phyloP scores from a whole-genome alignment of 2,797 vertebrate species.

The Microctenopoma stevenorrisi region DNA sequence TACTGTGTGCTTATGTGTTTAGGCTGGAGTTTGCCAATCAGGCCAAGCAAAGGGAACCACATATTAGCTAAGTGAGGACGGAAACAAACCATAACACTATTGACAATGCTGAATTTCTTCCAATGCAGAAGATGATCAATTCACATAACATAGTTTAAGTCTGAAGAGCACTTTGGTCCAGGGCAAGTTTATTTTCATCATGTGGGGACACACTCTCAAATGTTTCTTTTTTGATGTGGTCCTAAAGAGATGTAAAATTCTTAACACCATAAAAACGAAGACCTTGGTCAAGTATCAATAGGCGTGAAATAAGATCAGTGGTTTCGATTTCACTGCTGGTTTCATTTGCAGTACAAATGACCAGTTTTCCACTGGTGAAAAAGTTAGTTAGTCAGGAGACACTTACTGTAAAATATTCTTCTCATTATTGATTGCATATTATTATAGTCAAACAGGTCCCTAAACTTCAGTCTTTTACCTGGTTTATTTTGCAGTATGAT shows the following conservation, averaged over 20 bases:
- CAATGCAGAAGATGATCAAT: no score
- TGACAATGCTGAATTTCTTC: background rate
- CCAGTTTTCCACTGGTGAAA: background rate
- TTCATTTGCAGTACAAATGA: background rate
- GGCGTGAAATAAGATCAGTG: background rate
- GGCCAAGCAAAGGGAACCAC: background rate
- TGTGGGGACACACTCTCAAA: no score
- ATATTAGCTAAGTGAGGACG: background rate
- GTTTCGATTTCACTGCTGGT: conserved; percentile 10
- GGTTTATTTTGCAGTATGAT: no score
- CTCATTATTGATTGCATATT: background rate
- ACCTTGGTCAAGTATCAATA: background rate
- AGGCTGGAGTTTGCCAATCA: background rate
- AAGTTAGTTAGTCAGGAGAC: background rate
- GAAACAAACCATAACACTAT: conserved; percentile 1
- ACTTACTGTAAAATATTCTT: no score
- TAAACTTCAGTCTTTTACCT: background rate
- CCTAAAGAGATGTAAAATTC: conserved; percentile 12
- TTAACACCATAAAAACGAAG: conserved; percentile 7
- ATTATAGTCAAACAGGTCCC: background rate
- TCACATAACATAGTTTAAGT: no score
- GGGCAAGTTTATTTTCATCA: no score
- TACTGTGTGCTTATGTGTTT: background rate
- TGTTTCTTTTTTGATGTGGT: background rate
- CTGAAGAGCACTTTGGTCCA: no score